Percentiles rank a stretch among this genome's conserved stretches.
These are phyloP conservation scores for Acanthococcus lagerstroemiae DNA, from an alignment of 2,888 invertebrate species.

Conservation along the genomic window DNA sequence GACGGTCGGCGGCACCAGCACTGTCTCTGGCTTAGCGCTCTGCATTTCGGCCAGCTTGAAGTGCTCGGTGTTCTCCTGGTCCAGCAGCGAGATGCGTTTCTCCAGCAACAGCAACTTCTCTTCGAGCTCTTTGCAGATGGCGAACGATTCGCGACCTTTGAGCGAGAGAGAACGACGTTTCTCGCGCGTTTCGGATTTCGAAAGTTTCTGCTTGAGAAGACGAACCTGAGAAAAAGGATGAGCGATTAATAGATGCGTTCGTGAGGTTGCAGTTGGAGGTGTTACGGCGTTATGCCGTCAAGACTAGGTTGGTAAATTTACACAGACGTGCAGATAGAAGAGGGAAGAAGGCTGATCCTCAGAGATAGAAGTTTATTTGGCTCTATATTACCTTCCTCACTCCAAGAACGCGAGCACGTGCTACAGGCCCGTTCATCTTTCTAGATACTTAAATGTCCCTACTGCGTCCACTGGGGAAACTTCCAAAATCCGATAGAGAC, in stretches of 20 bases:
- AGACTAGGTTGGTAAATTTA: too few species aligned
- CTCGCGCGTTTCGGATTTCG: conserved; percentile 64
- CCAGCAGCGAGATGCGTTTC: conserved; percentile 60
- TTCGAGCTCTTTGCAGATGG: conserved; percentile 72
- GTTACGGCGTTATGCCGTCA: too few species aligned
- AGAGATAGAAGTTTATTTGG: too few species aligned
- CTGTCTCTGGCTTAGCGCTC: background rate
- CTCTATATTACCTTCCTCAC: too few species aligned
- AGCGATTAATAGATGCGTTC: background rate
- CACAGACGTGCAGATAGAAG: too few species aligned
- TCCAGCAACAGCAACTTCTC: conserved; percentile 73
- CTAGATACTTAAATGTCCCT: too few species aligned
- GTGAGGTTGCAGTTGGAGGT: too few species aligned
- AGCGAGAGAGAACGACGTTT: conserved; percentile 73
- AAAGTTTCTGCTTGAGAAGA: conserved; percentile 65
- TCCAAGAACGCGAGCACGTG: too few species aligned
- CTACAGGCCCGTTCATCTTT: too few species aligned
- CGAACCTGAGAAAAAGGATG: conserved; percentile 42
- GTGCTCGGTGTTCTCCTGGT: conserved; percentile 43
- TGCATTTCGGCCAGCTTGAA: conserved; percentile 13
- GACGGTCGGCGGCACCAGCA: conserved; percentile 43
- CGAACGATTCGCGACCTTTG: conserved; percentile 64
- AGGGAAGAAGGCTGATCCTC: too few species aligned
- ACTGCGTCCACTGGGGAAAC: too few species aligned
- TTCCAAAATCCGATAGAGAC: too few species aligned